Base-by-base conservation (phyloP, 2,797 vertebrate genomes). In the Adrianichthys oophorus region DNA sequence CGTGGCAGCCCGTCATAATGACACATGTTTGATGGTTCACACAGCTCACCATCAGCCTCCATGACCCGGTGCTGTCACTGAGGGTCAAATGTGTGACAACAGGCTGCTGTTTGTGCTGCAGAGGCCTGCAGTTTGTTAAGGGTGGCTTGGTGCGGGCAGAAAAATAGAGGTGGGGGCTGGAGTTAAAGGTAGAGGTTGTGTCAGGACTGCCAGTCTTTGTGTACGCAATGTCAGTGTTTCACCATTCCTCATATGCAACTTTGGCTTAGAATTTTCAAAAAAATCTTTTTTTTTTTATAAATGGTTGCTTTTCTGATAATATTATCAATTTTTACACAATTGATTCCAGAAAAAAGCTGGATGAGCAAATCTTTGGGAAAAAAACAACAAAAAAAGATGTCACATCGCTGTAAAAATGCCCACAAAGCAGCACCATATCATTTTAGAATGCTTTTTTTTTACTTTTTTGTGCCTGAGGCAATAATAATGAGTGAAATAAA, bases 61-160 rank as follows among this genome's bases (percentile, higher is more conserved):
- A 14, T 86, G 87, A 81, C 89, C 84, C 76, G 7, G 4, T 32
- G 76, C 85, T 85, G 86, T 83, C 87, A 77, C 65, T 0, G 46
- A 57, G 79, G 84, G 77, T 79, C 13, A 64, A 80, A 68, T 70
- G 74, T 73, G 74, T 87, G 86, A 89, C 87, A 85, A 83, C 55
- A 41, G 48, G 78, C 62, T n/a, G 54, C 70, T 79, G 77, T 85
- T 79, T 83, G 79, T 72, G 78, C 62, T 40, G 72, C 57, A 1
- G 69, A 80, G 64, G 68, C 65, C 70, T 62, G 48, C 40, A 17
- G 59, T 78, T 79, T 78, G 82, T 81, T 53, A 65, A 71, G 72
- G 68, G 61, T 63, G 72, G 80, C 56, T 52, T 55, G 68, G 68
- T 44, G 66, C 59, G 69, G 77, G 76, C 73, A 66, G 67, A 46